A percentile compares a stretch with the other conserved stretches of the same genome.
These are phyloP conservation scores for Syngnathoides biaculeatus DNA, from an alignment of 2,113 vertebrate genomes.

Conservation along the genomic window DNA sequence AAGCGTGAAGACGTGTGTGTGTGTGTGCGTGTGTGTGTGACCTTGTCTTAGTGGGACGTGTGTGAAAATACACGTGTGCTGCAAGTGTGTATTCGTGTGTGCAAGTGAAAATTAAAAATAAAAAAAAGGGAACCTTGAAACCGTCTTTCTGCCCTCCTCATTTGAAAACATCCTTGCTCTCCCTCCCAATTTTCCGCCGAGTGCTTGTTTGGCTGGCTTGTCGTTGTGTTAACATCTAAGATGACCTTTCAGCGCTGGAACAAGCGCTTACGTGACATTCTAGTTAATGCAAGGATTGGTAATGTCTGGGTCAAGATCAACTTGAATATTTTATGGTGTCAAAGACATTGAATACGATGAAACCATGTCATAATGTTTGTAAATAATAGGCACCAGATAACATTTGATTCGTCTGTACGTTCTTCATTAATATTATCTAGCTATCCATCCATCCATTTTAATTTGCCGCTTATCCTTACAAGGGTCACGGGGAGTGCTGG, in stretches of 20 bases:
- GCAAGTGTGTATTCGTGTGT: background rate
- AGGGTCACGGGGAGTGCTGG: no score
- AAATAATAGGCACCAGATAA: background rate
- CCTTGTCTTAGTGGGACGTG: slow-evolving; percentile 27
- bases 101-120: background rate
- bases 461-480: no score
- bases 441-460: no score
- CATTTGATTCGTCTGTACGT: no score
- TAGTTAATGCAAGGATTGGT: background rate
- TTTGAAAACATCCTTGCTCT: slow-evolving; percentile 18
- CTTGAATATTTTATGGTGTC: background rate
- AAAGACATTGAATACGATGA: background rate
- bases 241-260: background rate
- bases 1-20: slow-evolving; percentile 14
- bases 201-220: background rate
- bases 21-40: slow-evolving; percentile 28
- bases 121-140: slow-evolving; percentile 53
- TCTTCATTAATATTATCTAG: no score
- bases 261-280: background rate
- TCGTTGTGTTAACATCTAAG: background rate
- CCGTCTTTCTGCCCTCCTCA: slow-evolving; percentile 39
- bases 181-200: slow-evolving; percentile 10
- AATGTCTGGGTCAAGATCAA: background rate
- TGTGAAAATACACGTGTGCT: background rate
- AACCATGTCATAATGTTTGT: background rate